A percentile compares a stretch with the other conserved stretches of the same genome.
Evolutionary conservation across 1,140 invertebrate species (phyloP).

Genomic region (Neelides sp.): DNA sequence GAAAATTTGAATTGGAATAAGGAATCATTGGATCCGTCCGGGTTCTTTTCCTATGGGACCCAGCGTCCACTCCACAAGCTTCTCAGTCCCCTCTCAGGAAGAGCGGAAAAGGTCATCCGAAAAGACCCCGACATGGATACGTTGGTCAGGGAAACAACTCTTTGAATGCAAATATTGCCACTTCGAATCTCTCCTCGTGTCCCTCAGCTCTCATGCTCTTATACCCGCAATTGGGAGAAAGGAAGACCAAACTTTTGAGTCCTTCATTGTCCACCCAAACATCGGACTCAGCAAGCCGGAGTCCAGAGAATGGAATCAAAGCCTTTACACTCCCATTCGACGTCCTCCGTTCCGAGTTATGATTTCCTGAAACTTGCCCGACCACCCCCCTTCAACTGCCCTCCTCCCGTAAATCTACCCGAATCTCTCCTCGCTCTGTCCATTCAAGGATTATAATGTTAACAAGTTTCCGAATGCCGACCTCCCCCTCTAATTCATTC

Average conservation of each 20-base stretch:
- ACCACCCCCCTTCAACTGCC: too few relatives aligned
- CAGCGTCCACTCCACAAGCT: conserved; percentile 6
- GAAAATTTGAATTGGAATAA: conserved; percentile 26
- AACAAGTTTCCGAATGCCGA: not conserved
- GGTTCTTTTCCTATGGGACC: conserved; percentile 16
- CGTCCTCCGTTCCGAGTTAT: conserved; percentile 16
- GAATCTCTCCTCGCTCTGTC: too few relatives aligned
- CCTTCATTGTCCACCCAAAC: too few relatives aligned
- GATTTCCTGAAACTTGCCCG: conserved; percentile 21
- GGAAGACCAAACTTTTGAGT: too few relatives aligned
- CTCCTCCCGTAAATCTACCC: too few relatives aligned
- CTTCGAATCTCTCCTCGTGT: conserved; percentile 24
- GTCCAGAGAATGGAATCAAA: too few relatives aligned
- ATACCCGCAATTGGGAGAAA: too few relatives aligned
- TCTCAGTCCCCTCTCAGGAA: too few relatives aligned
- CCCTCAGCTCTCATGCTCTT: conserved; percentile 15
- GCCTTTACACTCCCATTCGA: not conserved
- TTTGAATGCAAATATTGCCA: conserved; percentile 28
- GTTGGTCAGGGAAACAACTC: conserved; percentile 15
- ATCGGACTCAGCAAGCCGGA: too few relatives aligned
- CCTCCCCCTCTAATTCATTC: not conserved
- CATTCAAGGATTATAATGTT: too few relatives aligned
- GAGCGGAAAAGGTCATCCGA: conserved; percentile 20
- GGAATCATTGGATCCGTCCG: not conserved
- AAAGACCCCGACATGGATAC: conserved; percentile 6